These are phyloP conservation scores for Misgurnus anguillicaudatus DNA, from an alignment of 2,113 vertebrate genomes.

Conservation along the genomic window DNA sequence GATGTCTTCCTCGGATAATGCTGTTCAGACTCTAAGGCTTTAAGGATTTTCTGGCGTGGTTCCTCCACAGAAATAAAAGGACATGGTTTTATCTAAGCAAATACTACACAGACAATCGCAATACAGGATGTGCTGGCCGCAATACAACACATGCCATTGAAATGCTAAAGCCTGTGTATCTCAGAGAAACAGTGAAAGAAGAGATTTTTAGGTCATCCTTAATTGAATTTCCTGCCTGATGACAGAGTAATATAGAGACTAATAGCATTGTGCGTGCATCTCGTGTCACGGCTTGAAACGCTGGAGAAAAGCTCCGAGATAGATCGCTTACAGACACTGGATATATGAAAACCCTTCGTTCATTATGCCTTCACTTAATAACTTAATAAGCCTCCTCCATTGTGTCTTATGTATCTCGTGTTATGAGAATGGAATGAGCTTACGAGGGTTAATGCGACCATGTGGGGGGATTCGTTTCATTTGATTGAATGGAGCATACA, in stretches of 20 bases:
- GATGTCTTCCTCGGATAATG: constrained; percentile 16
- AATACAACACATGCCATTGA: constrained; percentile 43
- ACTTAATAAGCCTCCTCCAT: constrained; percentile 43
- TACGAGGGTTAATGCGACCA: constrained; percentile 31
- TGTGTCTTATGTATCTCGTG: constrained; percentile 27
- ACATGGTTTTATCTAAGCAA: constrained; percentile 44
- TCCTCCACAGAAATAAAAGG: constrained; percentile 37
- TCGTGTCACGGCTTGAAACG: constrained; percentile 39
- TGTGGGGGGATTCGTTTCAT: neutral
- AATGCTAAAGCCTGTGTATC: constrained; percentile 43
- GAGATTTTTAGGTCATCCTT: constrained; percentile 51
- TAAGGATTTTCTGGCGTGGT: constrained; percentile 1
- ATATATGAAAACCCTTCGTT: constrained; percentile 42
- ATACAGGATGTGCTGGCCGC: constrained; percentile 28
- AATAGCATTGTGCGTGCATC: constrained; percentile 47
- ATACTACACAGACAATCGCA: constrained; percentile 21
- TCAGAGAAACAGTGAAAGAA: constrained; percentile 47
- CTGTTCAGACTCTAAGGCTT: constrained; percentile 10
- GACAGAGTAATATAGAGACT: constrained; percentile 50
- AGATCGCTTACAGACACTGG: constrained; percentile 41
- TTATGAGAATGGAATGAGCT: constrained; percentile 35
- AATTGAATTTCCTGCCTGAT: constrained; percentile 57
- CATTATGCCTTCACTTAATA: constrained; percentile 41
- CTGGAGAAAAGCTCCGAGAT: constrained; percentile 43
- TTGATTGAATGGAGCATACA: constrained; percentile 18